Evolutionary conservation across 1,140 invertebrate species (phyloP).

Genomic region (Ridgeia piscesae): DNA sequence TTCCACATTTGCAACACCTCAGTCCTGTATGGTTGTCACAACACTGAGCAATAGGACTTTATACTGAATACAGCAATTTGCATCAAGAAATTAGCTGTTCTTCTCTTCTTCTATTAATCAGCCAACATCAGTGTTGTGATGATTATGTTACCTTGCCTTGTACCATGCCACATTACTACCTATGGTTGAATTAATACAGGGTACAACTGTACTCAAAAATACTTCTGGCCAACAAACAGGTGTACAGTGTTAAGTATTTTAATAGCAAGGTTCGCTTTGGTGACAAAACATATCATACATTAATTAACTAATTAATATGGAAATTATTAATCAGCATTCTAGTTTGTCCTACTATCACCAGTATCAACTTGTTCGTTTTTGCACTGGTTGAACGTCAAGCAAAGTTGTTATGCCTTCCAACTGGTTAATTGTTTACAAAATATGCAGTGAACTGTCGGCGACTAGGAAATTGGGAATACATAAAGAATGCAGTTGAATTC

Average conservation of each 20-base stretch:
- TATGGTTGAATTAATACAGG: too few species aligned
- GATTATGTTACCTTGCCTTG: too few species aligned
- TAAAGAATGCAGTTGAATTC: background rate
- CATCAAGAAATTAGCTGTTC: background rate
- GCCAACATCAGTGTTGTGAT: too few species aligned
- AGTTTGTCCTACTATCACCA: background rate
- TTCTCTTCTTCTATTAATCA: too few species aligned
- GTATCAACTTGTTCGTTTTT: background rate
- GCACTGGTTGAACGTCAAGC: background rate
- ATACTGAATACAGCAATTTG: background rate
- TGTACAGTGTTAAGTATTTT: too few species aligned
- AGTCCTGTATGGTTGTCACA: background rate
- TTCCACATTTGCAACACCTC: too few species aligned
- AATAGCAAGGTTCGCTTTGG: too few species aligned
- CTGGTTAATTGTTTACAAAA: background rate
- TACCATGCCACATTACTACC: too few species aligned
- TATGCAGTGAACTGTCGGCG: background rate
- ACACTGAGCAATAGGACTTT: background rate
- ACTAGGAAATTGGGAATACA: background rate
- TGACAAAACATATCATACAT: too few species aligned
- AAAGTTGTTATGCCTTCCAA: background rate
- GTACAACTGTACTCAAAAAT: too few species aligned
- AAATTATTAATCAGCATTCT: background rate
- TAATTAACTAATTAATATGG: background rate
- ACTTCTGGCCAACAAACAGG: too few species aligned